phyloP scores from a whole-genome alignment of 2,797 vertebrate genomes.

The Sebastiscus albofasciatus region DNA sequence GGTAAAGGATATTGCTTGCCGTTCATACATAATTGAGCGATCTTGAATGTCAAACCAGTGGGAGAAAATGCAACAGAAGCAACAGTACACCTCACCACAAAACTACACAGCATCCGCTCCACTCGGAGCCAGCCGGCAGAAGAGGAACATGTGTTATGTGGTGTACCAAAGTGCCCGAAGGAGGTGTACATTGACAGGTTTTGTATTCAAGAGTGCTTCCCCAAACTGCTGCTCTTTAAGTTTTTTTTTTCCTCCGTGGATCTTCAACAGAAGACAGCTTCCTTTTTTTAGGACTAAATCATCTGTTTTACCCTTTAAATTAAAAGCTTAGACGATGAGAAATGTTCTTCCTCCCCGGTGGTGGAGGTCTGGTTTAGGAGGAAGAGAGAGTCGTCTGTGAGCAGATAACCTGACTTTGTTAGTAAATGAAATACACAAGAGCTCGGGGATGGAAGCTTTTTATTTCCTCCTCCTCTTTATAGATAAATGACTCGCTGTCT shows the following conservation, averaged over 20 bases:
- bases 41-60: slow-evolving; percentile 90
- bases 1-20: slow-evolving; percentile 89
- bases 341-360: slow-evolving; percentile 29
- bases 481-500: slow-evolving; percentile 86
- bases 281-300: neutral
- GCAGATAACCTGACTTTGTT: slow-evolving; percentile 83
- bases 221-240: slow-evolving; percentile 56
- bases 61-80: slow-evolving; percentile 87
- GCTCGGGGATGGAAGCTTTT: slow-evolving; percentile 78
- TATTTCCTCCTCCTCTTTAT: slow-evolving; percentile 80
- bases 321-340: slow-evolving; percentile 17
- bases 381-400: slow-evolving; percentile 74
- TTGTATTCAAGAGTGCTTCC: slow-evolving; percentile 41
- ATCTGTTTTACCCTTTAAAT: slow-evolving; percentile 2
- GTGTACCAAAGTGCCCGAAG: slow-evolving; percentile 73
- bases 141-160: slow-evolving; percentile 80
- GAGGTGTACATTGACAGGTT: slow-evolving; percentile 70
- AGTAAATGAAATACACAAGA: slow-evolving; percentile 82
- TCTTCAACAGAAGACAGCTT: neutral
- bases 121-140: slow-evolving; percentile 61
- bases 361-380: slow-evolving; percentile 56
- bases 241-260: neutral
- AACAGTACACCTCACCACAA: slow-evolving; percentile 81
- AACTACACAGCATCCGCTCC: slow-evolving; percentile 72
- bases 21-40: slow-evolving; percentile 90